Percentiles rank a stretch among this genome's conserved stretches.
Conservation (phyloP, 64 coral and sea anemone genomes). For the Montipora efflorescens region DNA sequence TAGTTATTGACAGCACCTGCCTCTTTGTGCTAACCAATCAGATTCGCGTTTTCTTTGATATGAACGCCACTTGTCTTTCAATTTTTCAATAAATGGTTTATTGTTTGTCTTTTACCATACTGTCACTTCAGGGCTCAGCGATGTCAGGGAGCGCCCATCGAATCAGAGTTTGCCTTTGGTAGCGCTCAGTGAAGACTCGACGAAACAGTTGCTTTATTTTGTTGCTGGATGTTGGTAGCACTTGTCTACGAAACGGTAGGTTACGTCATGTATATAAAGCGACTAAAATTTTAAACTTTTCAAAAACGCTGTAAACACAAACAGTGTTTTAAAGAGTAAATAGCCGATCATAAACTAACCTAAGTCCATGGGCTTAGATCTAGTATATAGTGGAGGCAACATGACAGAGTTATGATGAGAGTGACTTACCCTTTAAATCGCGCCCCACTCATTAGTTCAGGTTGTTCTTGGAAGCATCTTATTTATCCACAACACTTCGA, state of each 20-base stretch:
- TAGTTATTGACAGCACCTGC: conserved; percentile 9
- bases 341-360: not conserved
- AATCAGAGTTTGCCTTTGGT: not conserved
- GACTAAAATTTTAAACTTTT: not conserved
- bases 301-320: too few species aligned
- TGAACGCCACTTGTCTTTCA: not conserved
- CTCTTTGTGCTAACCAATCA: not conserved
- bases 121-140: not conserved
- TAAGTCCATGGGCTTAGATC: too few species aligned
- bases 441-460: too few species aligned
- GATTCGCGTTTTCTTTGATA: not conserved
- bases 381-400: too few species aligned
- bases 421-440: too few species aligned
- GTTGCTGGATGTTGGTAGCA: not conserved
- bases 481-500: too few species aligned
- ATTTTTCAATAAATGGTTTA: not conserved
- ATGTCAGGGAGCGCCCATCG: conserved; percentile 31
- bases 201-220: conserved; percentile 18
- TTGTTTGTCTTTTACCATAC: conserved; percentile 35
- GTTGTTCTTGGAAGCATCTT: too few species aligned
- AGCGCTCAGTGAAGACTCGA: conserved; percentile 7
- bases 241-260: conserved; percentile 5
- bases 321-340: not conserved
- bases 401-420: too few species aligned
- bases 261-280: not conserved